phyloP scores from a whole-genome alignment of 2,888 invertebrate genomes.

The Polyommatus iphigenia region DNA sequence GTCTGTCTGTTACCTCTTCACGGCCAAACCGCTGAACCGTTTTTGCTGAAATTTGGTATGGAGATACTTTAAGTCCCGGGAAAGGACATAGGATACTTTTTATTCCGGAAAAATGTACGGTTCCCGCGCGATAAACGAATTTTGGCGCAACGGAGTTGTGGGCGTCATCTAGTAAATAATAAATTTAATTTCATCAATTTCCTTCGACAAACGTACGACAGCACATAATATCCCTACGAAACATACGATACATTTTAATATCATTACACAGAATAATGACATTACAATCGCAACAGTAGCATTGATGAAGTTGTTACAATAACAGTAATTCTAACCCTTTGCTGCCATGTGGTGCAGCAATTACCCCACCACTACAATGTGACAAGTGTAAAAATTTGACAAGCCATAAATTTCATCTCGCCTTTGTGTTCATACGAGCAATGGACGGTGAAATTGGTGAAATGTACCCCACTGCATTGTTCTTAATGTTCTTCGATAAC shows the following conservation, averaged over 20 bases:
- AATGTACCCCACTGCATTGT: slow-evolving; percentile 4
- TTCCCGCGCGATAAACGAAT: no score
- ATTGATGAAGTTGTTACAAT: slow-evolving; percentile 34
- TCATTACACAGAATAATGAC: background rate
- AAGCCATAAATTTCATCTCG: slow-evolving; percentile 74
- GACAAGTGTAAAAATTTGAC: slow-evolving; percentile 73
- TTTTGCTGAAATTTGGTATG: no score
- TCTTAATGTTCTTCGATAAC: slow-evolving; percentile 13
- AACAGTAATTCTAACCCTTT: slow-evolving; percentile 60
- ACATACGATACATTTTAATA: background rate
- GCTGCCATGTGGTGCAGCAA: slow-evolving; percentile 72
- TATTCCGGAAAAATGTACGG: no score
- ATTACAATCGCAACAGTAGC: slow-evolving; percentile 28
- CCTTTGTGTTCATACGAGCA: slow-evolving; percentile 61
- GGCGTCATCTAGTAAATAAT: no score
- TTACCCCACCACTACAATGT: slow-evolving; percentile 66
- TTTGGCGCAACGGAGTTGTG: no score
- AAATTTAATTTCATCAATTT: background rate
- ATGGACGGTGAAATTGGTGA: slow-evolving; percentile 43
- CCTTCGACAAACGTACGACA: background rate
- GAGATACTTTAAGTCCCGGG: no score
- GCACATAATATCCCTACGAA: background rate
- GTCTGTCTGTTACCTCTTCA: no score
- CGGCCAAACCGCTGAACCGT: no score
- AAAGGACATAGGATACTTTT: no score